Conservation (phyloP, 2,113 vertebrate genomes). For the Tautogolabrus adspersus region DNA sequence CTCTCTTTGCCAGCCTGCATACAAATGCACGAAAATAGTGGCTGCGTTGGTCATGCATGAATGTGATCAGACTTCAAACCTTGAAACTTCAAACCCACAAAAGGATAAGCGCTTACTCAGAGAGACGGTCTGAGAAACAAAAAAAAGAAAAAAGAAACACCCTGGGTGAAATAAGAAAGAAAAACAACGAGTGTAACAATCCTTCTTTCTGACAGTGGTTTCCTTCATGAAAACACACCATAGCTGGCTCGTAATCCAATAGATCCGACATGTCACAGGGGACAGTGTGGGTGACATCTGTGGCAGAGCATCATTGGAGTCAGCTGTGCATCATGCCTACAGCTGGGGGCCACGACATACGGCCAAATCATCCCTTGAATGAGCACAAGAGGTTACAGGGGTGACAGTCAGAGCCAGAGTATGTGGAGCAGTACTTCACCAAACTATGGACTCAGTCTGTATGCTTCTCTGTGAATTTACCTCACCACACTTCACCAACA, state of each 20-base stretch:
- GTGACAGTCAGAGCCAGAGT: conserved; percentile 3
- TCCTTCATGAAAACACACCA: conserved; percentile 10
- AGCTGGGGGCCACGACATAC: conserved; percentile 40
- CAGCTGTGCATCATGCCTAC: conserved; percentile 36
- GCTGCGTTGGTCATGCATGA: conserved; percentile 48
- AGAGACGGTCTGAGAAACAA: background rate
- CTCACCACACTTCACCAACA: background rate
- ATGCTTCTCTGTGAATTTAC: background rate
- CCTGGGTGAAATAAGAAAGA: background rate
- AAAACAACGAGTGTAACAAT: background rate
- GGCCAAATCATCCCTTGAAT: conserved; percentile 24
- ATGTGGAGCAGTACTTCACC: background rate
- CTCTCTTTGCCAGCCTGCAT: conserved; percentile 48
- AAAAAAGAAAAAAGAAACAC: conserved; percentile 6
- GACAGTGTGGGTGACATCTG: conserved; percentile 51
- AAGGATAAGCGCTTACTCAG: background rate
- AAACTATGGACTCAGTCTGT: background rate
- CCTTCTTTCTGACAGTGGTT: background rate
- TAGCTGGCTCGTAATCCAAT: conserved; percentile 20
- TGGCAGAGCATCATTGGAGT: conserved; percentile 49
- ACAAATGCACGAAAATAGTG: conserved; percentile 52
- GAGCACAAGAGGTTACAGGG: conserved; percentile 8
- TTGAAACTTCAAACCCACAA: conserved; percentile 37
- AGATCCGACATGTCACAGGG: conserved; percentile 32
- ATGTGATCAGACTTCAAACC: conserved; percentile 60